These are phyloP conservation scores for Agonopterix subpropinquella DNA, from an alignment of 2,888 invertebrate genomes.

Conservation along the genomic window DNA sequence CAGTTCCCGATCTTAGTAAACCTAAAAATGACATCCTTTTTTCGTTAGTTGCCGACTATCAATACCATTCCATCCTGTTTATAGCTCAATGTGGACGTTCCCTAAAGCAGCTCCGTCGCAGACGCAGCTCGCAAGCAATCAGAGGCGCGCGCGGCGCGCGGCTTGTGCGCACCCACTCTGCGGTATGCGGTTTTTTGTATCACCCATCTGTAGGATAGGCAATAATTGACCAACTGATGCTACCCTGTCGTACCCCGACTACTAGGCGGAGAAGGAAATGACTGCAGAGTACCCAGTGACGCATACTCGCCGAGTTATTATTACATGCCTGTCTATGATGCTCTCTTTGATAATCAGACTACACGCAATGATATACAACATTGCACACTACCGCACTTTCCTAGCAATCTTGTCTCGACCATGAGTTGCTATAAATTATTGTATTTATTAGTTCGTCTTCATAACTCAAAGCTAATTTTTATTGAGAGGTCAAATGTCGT, in stretches of 20 bases:
- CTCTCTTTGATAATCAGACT: conserved; percentile 10
- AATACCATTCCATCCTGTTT: too few species aligned
- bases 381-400: too few species aligned
- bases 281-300: conserved; percentile 18
- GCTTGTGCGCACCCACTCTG: conserved; percentile 28
- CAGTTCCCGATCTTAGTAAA: too few species aligned
- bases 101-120: neutral
- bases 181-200: conserved; percentile 54
- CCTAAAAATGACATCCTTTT: too few species aligned
- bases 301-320: conserved; percentile 24
- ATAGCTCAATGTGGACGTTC: neutral
- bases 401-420: too few species aligned
- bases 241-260: conserved; percentile 19
- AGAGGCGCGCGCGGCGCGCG: conserved; percentile 16
- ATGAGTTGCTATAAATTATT: too few species aligned
- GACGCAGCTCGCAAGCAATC: conserved; percentile 7
- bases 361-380: neutral
- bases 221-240: conserved; percentile 27
- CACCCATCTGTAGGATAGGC: conserved; percentile 39
- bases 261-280: conserved; percentile 32
- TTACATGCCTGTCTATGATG: conserved; percentile 23
- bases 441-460: too few species aligned
- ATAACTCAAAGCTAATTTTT: neutral
- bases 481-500: conserved; percentile 7
- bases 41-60: too few species aligned